Evolutionary conservation across 1,140 invertebrate genomes (phyloP).

Genomic region (Riptortus pedestris): DNA sequence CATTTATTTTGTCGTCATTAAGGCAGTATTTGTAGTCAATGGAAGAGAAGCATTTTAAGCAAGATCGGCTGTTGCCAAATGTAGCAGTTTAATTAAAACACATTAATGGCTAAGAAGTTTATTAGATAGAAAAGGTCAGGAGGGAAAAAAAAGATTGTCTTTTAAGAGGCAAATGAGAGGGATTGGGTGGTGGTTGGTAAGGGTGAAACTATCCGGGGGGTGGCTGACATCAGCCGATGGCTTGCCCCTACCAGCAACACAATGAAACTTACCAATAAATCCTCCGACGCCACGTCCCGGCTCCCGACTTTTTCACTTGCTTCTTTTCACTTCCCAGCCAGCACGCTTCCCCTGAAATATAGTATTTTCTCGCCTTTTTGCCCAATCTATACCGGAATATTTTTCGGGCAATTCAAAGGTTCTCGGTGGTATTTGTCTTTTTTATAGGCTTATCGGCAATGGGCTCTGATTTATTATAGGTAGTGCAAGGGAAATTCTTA

Average conservation of each 20-base stretch:
- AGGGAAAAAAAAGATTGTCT: too few species aligned
- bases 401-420: not conserved
- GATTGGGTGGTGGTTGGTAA: not conserved
- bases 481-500: too few species aligned
- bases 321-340: constrained; percentile 11
- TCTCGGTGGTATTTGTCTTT: not conserved
- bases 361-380: not conserved
- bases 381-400: not conserved
- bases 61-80: too few species aligned
- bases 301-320: not conserved
- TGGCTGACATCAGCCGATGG: too few species aligned
- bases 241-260: not conserved
- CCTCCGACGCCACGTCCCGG: not conserved
- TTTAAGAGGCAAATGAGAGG: not conserved
- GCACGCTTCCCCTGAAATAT: constrained; percentile 14
- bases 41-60: too few species aligned
- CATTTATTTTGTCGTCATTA: too few species aligned
- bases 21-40: too few species aligned
- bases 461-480: not conserved
- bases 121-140: too few species aligned
- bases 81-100: too few species aligned
- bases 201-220: not conserved
- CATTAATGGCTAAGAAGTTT: too few species aligned
- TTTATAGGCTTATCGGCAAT: not conserved
- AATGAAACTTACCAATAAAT: constrained; percentile 11